Percentiles rank a stretch among this genome's conserved stretches.
phyloP scores from a whole-genome alignment of 2,797 vertebrate species.

The Vespertilio murinus region DNA sequence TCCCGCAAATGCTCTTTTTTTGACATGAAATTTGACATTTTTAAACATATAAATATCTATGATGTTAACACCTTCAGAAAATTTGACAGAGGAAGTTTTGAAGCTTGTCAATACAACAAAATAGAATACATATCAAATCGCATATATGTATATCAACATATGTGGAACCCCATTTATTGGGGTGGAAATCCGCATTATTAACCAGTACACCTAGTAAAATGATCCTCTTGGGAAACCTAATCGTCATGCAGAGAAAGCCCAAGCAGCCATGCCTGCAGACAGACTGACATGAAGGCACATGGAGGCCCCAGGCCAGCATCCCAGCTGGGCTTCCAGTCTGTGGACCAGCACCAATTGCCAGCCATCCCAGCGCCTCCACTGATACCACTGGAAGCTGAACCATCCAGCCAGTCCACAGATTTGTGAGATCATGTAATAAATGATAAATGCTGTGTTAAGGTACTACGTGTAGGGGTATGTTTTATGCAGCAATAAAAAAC shows the following conservation, averaged over 20 bases:
- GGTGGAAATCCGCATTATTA: too few relatives aligned
- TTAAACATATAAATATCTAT: too few relatives aligned
- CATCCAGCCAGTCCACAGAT: background rate
- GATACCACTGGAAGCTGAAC: background rate
- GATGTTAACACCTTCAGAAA: too few relatives aligned
- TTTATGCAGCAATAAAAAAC: background rate
- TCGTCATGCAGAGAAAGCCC: background rate
- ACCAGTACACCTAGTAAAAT: background rate
- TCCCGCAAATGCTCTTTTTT: too few relatives aligned
- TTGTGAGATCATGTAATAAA: background rate
- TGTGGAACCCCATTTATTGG: too few relatives aligned
- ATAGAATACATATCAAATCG: too few relatives aligned
- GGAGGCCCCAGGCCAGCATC: background rate
- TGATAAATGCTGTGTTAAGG: background rate
- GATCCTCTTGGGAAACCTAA: background rate
- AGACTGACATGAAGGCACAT: background rate
- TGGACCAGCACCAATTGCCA: background rate
- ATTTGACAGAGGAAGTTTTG: too few relatives aligned
- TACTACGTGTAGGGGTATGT: background rate
- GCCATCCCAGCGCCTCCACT: background rate
- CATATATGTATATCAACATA: too few relatives aligned
- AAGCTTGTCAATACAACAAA: too few relatives aligned
- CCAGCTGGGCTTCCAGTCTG: background rate
- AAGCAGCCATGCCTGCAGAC: background rate
- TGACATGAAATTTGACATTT: too few relatives aligned